Evolutionary conservation across 1,140 invertebrate species (phyloP), one percentile per base, ranked within the genome.

Genomic region (Amyelois transitella): DNA sequence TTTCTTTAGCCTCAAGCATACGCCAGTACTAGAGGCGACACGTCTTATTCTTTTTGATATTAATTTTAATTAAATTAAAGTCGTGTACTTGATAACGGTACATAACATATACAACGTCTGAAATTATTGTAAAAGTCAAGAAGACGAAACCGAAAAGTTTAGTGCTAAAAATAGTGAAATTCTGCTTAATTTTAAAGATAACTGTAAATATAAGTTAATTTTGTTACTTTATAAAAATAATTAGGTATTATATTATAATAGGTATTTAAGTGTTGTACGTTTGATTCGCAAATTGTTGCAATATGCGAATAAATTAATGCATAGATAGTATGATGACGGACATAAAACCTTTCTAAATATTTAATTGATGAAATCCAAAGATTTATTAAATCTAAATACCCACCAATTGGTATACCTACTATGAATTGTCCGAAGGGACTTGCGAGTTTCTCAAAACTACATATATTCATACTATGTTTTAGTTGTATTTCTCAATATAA

Each of bases 201-300:
- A 87, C 62, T 87, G 84, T 87, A 87, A 84, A 87, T 87, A 87
- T 87, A 87, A 87, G 82, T 87, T 87, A 87, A 87, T 86, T 84
- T 87, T 86, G 84, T 87, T 87, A 87, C 81, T 85, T 85, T 85
- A 84, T 82, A 78, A 83, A 83, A 74, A 75, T 84, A 85, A 84
- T 85, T 87, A 87, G 84, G 80, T 85, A 84, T 86, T 87, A 83
- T 86, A 82, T 84, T 83, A 80, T 82, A 84, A 69, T 87, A 85
- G 81, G 51, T 76, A 67, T 69, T 38, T 88, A 88, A 86, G 82
- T 88, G 84, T 86, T 86, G 82, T 83, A 86, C 85, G 82, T 86
- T 87, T 86, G 78, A 85, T 76, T 77, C 80, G 84, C 81, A 78
- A 66, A 82, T 84, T 85, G 81, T 81, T 86, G 75, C 83, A 86